These are phyloP conservation scores for Salvelinus fontinalis DNA, from an alignment of 2,113 vertebrate species.

Conservation along the genomic window DNA sequence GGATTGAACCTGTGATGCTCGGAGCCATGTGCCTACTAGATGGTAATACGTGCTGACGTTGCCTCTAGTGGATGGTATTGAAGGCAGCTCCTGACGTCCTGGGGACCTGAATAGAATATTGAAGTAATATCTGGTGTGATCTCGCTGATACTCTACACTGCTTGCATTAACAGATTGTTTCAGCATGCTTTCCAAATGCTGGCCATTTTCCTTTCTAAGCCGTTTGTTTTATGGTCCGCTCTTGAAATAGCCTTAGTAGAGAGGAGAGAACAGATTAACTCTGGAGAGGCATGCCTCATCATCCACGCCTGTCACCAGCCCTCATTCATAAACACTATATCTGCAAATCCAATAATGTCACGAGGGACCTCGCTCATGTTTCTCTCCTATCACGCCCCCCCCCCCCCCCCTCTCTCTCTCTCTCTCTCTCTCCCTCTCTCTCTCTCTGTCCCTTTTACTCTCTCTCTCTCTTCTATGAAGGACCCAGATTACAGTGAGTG, in stretches of 20 bases:
- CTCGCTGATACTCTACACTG: no score
- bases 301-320: neutral
- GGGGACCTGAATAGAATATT: no score
- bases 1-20: neutral
- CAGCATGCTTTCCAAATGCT: no score
- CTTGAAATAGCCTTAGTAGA: neutral
- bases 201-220: neutral
- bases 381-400: neutral
- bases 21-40: no score
- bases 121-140: no score
- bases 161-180: no score
- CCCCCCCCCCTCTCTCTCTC: neutral
- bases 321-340: constrained; percentile 5
- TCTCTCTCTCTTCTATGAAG: neutral
- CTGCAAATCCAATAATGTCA: neutral
- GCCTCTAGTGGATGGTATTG: no score
- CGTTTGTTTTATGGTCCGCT: neutral
- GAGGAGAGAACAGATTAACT: neutral
- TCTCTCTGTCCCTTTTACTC: neutral
- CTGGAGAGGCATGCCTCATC: neutral
- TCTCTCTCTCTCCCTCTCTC: neutral
- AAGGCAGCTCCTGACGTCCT: no score
- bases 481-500: no score
- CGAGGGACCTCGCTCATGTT: no score
- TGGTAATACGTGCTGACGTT: no score